Base-by-base conservation (phyloP, 30 jellyfish, hydroid and myxozoan genomes). In the Turritopsis rubra region DNA sequence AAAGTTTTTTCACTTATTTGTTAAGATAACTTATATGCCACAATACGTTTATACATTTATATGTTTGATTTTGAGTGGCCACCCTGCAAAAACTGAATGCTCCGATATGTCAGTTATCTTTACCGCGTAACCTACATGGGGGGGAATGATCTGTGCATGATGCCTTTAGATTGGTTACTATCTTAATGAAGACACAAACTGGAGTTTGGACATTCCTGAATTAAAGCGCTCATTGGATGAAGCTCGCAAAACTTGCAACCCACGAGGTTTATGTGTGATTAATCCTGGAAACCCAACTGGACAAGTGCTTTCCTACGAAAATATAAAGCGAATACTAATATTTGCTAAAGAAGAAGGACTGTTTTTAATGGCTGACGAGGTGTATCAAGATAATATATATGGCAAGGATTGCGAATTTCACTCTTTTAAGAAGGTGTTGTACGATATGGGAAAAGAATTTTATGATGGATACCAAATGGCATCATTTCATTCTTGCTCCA, bases 251-350 rank as follows among this genome's bases (percentile, higher is more conserved):
- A 88, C 83, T 52, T 95, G 96, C 75, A 83, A 60, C 4, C 97
- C 97, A 16, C 84, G 90, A 60, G 90, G 85, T n/a, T 65, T 95
- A 26, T 90, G 97, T 74, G 97, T 89, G 29, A 95, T 95, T 17
- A 95, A 95, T 87, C 99, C 99, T 28, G 99, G 99, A 25, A 95
- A 95, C 70, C 99, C 99, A 28, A 95, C 99, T 29, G 99, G 99
- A 3, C 97, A 95, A 72, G 99, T 95, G 13, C 74, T 95, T 75
- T 86, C 99, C 20, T 95, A 95, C 77, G 92, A 95, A 16, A 95
- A 89, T 85, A 82, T 95, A 25, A 84, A 72, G 52, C 95, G 89
- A 72, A 79, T 95, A 27, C 84, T 95, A 25, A 87, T 83, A 81
- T 95, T 95, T 87, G 90, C 96, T 53, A 89, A 81, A 88, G 90